Evolutionary conservation across 1,140 invertebrate species (phyloP).

Genomic region (Chrysopa pallens): DNA sequence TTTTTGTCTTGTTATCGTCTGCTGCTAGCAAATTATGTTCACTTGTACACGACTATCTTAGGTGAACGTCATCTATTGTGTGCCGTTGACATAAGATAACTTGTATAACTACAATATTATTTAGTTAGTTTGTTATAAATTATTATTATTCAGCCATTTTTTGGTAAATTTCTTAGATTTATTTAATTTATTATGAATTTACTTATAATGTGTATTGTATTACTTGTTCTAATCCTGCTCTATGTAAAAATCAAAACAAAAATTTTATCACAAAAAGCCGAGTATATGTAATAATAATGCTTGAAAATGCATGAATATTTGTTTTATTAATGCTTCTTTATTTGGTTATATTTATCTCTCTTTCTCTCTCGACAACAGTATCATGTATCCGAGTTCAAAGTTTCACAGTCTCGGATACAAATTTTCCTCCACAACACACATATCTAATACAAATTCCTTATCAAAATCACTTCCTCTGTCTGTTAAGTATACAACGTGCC

Average conservation of each 20-base stretch:
- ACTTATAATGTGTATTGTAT: constrained; percentile 37
- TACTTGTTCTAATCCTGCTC: constrained; percentile 27
- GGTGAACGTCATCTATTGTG: too few species aligned
- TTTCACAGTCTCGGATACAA: background rate
- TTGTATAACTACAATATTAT: too few species aligned
- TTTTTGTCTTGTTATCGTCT: too few species aligned
- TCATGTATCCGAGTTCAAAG: too few species aligned
- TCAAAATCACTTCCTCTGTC: background rate
- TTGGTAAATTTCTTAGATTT: constrained; percentile 1
- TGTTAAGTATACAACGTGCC: too few species aligned
- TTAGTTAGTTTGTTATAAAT: too few species aligned
- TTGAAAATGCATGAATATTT: constrained; percentile 72
- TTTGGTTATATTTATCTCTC: constrained; percentile 32
- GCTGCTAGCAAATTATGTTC: too few species aligned
- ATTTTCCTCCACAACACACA: background rate
- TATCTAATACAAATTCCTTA: background rate
- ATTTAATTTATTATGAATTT: constrained; percentile 20
- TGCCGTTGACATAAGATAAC: too few species aligned
- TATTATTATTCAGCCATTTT: too few species aligned
- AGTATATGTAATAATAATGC: constrained; percentile 72
- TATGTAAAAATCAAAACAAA: constrained; percentile 14
- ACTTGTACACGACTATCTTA: too few species aligned
- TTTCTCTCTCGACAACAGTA: constrained; percentile 2
- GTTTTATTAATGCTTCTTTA: constrained; percentile 63
- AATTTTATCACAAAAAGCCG: constrained; percentile 29